A percentile compares a stretch with the other conserved stretches of the same genome.
These are phyloP conservation scores for Lepus oiostolus DNA, from an alignment of 2,797 vertebrate species.

Conservation along the genomic window DNA sequence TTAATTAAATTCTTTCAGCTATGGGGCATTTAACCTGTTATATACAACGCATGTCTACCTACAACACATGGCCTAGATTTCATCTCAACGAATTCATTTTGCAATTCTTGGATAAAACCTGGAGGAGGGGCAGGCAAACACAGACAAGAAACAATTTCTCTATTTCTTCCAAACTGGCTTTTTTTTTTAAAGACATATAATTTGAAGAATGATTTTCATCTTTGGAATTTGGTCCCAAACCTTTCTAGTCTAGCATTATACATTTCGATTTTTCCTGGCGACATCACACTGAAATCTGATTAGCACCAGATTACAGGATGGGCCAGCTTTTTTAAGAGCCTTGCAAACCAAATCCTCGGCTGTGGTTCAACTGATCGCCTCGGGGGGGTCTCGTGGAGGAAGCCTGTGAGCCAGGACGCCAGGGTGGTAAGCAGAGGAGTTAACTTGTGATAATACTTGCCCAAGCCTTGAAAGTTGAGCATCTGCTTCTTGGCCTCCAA, in stretches of 20 bases:
- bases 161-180: constrained; percentile 12
- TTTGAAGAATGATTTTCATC: constrained; percentile 67
- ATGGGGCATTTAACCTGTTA: not conserved
- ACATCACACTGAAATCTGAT: constrained; percentile 82
- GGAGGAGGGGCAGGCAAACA: not conserved
- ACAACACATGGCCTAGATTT: not conserved
- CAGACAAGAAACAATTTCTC: not conserved
- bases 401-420: accelerated
- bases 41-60: not conserved
- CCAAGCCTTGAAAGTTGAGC: constrained; percentile 75
- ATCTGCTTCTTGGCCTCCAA: constrained; percentile 67
- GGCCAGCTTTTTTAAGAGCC: constrained; percentile 66
- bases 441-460: constrained; percentile 60
- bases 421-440: constrained; percentile 2
- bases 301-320: constrained; percentile 83
- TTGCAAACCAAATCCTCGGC: constrained; percentile 72
- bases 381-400: constrained; percentile 46
- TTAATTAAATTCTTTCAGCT: not conserved
- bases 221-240: constrained; percentile 51
- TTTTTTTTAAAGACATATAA: not conserved
- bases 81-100: not conserved
- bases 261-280: constrained; percentile 59
- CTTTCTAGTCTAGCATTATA: constrained; percentile 49
- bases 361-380: constrained; percentile 67
- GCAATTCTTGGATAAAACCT: not conserved